Conservation (phyloP, 92 coral and sea anemone genomes). For the Chrysogorgia sp. region DNA sequence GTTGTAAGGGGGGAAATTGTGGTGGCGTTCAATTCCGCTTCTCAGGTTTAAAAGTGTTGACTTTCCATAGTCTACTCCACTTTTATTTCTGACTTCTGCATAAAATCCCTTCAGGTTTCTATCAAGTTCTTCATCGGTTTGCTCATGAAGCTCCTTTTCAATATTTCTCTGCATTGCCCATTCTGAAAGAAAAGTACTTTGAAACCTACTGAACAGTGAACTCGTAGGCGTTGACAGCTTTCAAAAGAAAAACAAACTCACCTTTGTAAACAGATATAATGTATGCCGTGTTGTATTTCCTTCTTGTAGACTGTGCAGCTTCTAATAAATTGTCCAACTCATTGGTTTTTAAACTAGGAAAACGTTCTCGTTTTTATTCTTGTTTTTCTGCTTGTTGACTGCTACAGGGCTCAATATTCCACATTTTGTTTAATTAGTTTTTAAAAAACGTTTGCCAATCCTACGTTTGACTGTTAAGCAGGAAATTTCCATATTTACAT, state of each 20-base stretch:
- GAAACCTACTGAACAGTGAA: neutral
- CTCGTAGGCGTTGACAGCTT: neutral
- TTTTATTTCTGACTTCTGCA: constrained; percentile 57
- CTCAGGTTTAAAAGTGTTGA: constrained; percentile 47
- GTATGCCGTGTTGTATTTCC: constrained; percentile 48
- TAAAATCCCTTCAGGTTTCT: constrained; percentile 48
- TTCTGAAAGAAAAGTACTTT: constrained; percentile 28
- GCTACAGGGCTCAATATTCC: too few species aligned
- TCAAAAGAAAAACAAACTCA: constrained; percentile 6
- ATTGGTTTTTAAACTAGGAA: constrained; percentile 21
- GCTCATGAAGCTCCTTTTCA: constrained; percentile 9
- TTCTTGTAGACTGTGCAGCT: constrained; percentile 23
- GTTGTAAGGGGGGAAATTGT: constrained; percentile 56
- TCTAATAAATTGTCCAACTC: constrained; percentile 34
- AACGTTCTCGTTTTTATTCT: too few species aligned
- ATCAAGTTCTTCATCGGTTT: constrained; percentile 42
- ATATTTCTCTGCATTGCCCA: constrained; percentile 44
- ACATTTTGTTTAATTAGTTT: too few species aligned
- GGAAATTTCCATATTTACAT: too few species aligned
- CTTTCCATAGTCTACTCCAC: constrained; percentile 63
- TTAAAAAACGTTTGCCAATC: too few species aligned
- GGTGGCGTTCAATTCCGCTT: constrained; percentile 58
- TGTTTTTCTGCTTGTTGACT: too few species aligned
- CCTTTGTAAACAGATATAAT: constrained; percentile 56
- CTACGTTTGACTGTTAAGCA: too few species aligned